Base-by-base conservation (phyloP, 2,797 vertebrate species). In the Hoplostethus atlanticus region DNA sequence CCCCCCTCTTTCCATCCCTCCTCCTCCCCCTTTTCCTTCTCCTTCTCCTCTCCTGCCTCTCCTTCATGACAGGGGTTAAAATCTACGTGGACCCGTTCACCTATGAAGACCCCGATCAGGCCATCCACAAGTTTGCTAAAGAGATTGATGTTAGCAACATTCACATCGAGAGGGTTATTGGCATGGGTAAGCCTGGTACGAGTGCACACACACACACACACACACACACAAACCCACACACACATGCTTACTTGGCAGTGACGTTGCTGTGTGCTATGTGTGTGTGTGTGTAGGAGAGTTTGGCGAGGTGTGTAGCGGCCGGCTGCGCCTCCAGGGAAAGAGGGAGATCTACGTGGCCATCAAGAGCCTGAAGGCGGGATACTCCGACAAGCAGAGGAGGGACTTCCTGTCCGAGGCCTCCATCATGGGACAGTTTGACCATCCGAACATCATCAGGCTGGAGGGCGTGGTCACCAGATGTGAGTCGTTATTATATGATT, bases 151-250 rank as follows among this genome's bases (percentile, higher is more conserved):
- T 97, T 40, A 99, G 96, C 85, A 97, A 96, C 86, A 99, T 99
- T 92, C 98, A 99, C 94, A 99, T 99, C 40, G 98, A 99, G 95
- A 98, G 97, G 94, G 98, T 99, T 91, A 99, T 99, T 91, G 98
- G 98, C 92, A 98, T 99, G 87, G 98, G 98, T 99, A 92, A 96
- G 97, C 64, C 69, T 80, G 63, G 81, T 76, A 80, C 63, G 71
- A 56, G 52, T 30, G 34, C 48, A 51, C 51, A 71, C 46, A 4
- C 52, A 21, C 64, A 11, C 40, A 46, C 42, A 31, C 52, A 58
- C 65, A 60, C 44, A 21, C 21, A 44, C 76, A 58, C 60, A 74
- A 65, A 77, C 76, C 28, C 69, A 75, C 87, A 79, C 81, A 78
- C 84, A 77, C 77, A 73, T 64, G 77, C 73, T 85, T 48, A 64